These are phyloP conservation scores for Adela reaumurella DNA, from an alignment of 2,888 invertebrate genomes.

Conservation along the genomic window DNA sequence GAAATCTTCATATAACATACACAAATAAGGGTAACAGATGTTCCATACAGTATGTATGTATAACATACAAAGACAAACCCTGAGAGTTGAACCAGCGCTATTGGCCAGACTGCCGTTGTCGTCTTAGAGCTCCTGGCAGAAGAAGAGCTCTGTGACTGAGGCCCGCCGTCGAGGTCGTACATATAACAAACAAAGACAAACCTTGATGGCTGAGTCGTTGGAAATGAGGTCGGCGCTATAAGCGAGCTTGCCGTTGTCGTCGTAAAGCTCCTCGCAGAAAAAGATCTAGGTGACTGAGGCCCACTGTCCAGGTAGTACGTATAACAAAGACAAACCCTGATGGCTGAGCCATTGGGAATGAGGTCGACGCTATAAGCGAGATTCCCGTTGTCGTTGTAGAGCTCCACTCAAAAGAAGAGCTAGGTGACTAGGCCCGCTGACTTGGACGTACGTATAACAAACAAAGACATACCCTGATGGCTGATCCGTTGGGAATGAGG, in stretches of 20 bases:
- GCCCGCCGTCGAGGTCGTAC: too few relatives aligned
- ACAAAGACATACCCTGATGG: conserved; percentile 35
- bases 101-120: conserved; percentile 68
- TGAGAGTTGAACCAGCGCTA: conserved; percentile 72
- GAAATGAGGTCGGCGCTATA: conserved; percentile 81
- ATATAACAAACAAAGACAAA: conserved; percentile 9
- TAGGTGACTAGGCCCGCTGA: too few relatives aligned
- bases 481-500: conserved; percentile 78
- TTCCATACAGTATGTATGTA: too few relatives aligned
- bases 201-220: conserved; percentile 67
- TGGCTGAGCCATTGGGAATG: conserved; percentile 75
- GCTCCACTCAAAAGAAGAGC: conserved; percentile 84
- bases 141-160: conserved; percentile 53
- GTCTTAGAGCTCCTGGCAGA: conserved; percentile 88
- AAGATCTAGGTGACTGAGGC: conserved; percentile 70
- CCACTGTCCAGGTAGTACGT: too few relatives aligned
- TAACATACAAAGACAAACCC: conserved; percentile 22
- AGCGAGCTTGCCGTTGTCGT: conserved; percentile 67
- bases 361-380: conserved; percentile 76
- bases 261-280: conserved; percentile 89
- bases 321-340: conserved; percentile 30
- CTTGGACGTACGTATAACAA: too few relatives aligned
- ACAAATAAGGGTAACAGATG: too few relatives aligned
- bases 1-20: too few relatives aligned
- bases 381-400: conserved; percentile 75